Conservation (phyloP, 2,113 vertebrate species). For the Muscicapa adusta region DNA sequence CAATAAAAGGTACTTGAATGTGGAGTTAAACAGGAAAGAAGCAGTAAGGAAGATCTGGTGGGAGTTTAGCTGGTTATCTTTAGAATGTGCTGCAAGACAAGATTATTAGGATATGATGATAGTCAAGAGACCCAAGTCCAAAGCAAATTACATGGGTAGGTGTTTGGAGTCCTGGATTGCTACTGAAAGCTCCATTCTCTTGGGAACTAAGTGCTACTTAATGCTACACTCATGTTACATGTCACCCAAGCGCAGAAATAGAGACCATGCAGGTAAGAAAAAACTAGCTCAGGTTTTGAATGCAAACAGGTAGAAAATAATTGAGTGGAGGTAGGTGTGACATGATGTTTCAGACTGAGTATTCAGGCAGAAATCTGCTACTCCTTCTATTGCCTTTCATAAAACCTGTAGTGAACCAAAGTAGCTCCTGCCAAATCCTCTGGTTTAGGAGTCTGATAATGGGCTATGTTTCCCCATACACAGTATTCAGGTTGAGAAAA, state of each 20-base stretch:
- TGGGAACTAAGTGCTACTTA: not conserved
- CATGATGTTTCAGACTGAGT: not conserved
- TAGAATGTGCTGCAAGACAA: not conserved
- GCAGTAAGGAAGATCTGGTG: not conserved
- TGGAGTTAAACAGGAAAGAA: not conserved
- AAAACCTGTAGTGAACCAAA: not conserved
- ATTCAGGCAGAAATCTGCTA: not conserved
- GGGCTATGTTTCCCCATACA: not conserved
- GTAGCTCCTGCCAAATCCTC: not conserved
- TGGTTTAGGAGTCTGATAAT: not conserved
- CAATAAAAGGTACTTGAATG: not conserved
- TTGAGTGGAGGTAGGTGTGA: not conserved
- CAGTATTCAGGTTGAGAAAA: not conserved
- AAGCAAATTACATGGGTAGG: not conserved
- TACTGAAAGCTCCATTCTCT: not conserved
- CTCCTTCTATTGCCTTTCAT: not conserved
- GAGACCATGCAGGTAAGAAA: not conserved
- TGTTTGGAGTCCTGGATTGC: not conserved
- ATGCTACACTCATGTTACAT: fast-evolving
- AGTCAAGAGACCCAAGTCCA: not conserved
- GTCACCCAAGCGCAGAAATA: not conserved
- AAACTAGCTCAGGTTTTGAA: not conserved
- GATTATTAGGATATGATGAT: not conserved
- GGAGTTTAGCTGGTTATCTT: not conserved
- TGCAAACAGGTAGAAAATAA: not conserved